A percentile compares a stretch with the other conserved stretches of the same genome.
phyloP scores from a whole-genome alignment of 2,888 invertebrate species.

The Dasypogon diadema region DNA sequence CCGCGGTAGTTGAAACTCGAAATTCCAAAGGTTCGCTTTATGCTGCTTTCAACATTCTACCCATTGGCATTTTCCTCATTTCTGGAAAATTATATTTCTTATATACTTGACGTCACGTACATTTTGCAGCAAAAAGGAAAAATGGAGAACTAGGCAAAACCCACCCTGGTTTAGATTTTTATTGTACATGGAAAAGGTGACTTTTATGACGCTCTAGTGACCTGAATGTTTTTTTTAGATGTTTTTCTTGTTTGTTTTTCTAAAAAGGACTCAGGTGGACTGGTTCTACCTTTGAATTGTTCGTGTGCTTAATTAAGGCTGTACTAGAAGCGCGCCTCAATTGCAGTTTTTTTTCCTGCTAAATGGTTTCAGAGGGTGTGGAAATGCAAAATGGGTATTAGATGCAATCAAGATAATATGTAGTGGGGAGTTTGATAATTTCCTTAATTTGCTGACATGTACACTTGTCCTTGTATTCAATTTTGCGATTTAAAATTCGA shows the following conservation, averaged over 20 bases:
- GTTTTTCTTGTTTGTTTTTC: no score
- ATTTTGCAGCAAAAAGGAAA: slow-evolving; percentile 17
- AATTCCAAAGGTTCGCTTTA: slow-evolving; percentile 2
- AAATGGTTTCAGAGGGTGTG: no score
- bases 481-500: no score
- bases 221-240: slow-evolving; percentile 10
- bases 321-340: no score
- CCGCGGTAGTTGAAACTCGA: neutral
- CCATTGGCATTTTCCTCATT: slow-evolving; percentile 12
- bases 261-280: slow-evolving; percentile 18
- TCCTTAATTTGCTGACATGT: no score
- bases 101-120: neutral
- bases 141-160: slow-evolving; percentile 20
- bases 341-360: no score
- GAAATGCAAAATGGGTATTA: no score
- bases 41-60: neutral
- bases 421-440: no score
- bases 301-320: neutral
- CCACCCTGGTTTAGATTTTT: neutral
- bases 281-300: neutral
- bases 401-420: no score
- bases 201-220: slow-evolving; percentile 16
- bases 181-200: neutral
- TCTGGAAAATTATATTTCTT: slow-evolving; percentile 21
- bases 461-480: no score